A percentile compares a stretch with the other conserved stretches of the same genome.
Evolutionary conservation across 2,797 vertebrate species (phyloP).

Genomic region (Aotus griseimembra): DNA sequence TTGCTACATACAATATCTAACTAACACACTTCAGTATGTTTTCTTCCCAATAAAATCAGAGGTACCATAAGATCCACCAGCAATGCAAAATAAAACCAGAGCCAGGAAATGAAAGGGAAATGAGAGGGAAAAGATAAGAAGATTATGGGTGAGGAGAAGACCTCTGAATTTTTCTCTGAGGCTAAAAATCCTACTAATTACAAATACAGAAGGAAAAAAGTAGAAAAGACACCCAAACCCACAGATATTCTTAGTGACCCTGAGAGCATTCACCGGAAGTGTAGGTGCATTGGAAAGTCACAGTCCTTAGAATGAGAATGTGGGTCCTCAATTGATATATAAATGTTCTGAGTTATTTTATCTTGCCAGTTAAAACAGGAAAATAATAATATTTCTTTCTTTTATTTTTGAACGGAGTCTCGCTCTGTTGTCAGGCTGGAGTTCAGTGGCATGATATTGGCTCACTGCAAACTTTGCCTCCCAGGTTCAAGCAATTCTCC

Average conservation of each 20-base stretch:
- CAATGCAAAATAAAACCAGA: not conserved
- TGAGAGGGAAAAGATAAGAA: not conserved
- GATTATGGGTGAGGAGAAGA: not conserved
- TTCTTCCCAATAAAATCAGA: conserved; percentile 10
- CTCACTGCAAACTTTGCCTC: too few relatives aligned
- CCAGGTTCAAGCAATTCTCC: too few relatives aligned
- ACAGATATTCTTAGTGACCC: not conserved
- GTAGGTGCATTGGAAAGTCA: not conserved
- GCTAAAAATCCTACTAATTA: not conserved
- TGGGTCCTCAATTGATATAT: not conserved
- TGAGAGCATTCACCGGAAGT: not conserved
- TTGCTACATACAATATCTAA: not conserved
- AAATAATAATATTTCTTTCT: not conserved
- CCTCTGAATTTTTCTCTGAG: not conserved
- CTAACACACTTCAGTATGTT: not conserved
- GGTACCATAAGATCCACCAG: not conserved
- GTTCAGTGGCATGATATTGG: too few relatives aligned
- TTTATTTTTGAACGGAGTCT: too few relatives aligned
- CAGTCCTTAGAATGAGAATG: not conserved
- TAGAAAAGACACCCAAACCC: not conserved
- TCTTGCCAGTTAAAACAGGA: not conserved
- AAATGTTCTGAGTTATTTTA: not conserved
- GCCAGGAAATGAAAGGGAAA: conserved; percentile 19
- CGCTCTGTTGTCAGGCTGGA: too few relatives aligned
- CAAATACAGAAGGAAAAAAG: not conserved